A percentile compares a stretch with the other conserved stretches of the same genome.
phyloP scores from a whole-genome alignment of 2,888 invertebrate species.

The Neoscelio sp. region DNA sequence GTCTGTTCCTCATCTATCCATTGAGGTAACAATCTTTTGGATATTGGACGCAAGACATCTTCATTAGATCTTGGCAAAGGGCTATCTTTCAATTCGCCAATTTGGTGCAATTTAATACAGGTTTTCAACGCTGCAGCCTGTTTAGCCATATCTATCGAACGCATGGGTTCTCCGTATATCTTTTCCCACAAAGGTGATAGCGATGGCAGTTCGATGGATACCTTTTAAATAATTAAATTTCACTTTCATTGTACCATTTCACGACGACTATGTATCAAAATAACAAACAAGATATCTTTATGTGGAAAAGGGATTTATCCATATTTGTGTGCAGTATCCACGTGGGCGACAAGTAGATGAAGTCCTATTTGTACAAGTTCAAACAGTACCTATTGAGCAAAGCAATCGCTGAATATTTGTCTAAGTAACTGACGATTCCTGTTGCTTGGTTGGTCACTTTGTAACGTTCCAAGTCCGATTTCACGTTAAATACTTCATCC shows the following conservation, averaged over 20 bases:
- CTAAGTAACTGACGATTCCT: conserved; percentile 79
- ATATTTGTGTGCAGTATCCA: conserved; percentile 71
- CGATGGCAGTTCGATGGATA: conserved; percentile 89
- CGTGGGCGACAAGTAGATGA: conserved; percentile 71
- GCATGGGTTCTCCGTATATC: conserved; percentile 87
- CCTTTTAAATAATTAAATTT: conserved; percentile 74
- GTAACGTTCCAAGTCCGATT: conserved; percentile 83
- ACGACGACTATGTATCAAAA: no score
- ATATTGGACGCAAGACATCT: conserved; percentile 77
- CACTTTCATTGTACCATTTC: background rate
- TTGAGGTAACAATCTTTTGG: conserved; percentile 83
- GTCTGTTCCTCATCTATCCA: conserved; percentile 85
- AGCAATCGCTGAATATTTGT: conserved; percentile 86
- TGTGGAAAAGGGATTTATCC: background rate
- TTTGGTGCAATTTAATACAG: conserved; percentile 88
- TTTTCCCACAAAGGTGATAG: conserved; percentile 90
- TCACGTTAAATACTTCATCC: no score
- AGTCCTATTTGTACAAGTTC: conserved; percentile 85
- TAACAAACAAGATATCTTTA: no score
- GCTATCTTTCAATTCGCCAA: conserved; percentile 89
- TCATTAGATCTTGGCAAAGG: conserved; percentile 85
- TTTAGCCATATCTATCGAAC: conserved; percentile 87
- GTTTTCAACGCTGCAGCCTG: conserved; percentile 92
- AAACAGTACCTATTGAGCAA: conserved; percentile 92
- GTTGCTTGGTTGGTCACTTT: conserved; percentile 70